These are phyloP conservation scores for Matsumyia berberina DNA, from an alignment of 2,888 invertebrate genomes.

Conservation along the genomic window DNA sequence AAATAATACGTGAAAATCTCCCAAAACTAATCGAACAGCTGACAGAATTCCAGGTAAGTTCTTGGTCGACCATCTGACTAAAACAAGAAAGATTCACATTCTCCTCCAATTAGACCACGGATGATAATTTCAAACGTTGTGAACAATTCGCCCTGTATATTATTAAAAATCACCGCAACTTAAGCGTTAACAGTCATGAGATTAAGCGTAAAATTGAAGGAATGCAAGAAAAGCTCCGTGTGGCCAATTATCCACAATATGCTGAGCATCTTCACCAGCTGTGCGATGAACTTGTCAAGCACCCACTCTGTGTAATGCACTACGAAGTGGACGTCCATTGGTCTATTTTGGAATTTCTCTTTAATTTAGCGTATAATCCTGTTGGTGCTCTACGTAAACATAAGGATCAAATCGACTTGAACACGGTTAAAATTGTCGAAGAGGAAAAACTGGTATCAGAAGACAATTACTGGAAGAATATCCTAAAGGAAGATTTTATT, in stretches of 20 bases:
- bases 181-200: slow-evolving; percentile 84
- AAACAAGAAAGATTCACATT: neutral
- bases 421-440: slow-evolving; percentile 24
- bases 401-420: slow-evolving; percentile 77
- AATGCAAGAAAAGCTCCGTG: slow-evolving; percentile 84
- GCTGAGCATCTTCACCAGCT: slow-evolving; percentile 84
- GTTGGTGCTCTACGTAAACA: slow-evolving; percentile 80
- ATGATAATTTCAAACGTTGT: slow-evolving; percentile 83
- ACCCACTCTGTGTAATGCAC: slow-evolving; percentile 80
- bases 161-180: slow-evolving; percentile 84
- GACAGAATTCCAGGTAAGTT: slow-evolving; percentile 79
- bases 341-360: slow-evolving; percentile 84
- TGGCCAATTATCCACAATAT: slow-evolving; percentile 84
- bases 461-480: slow-evolving; percentile 73
- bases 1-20: slow-evolving; percentile 79
- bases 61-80: neutral
- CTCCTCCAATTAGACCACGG: slow-evolving; percentile 79
- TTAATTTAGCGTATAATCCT: slow-evolving; percentile 83
- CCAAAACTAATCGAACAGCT: slow-evolving; percentile 79
- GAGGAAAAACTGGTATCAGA: slow-evolving; percentile 49
- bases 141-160: slow-evolving; percentile 83
- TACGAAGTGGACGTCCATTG: slow-evolving; percentile 85
- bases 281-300: slow-evolving; percentile 79
- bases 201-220: slow-evolving; percentile 84
- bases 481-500: slow-evolving; percentile 79